Evolutionary conservation across 2,113 vertebrate genomes (phyloP).

Genomic region (Columbina picui): DNA sequence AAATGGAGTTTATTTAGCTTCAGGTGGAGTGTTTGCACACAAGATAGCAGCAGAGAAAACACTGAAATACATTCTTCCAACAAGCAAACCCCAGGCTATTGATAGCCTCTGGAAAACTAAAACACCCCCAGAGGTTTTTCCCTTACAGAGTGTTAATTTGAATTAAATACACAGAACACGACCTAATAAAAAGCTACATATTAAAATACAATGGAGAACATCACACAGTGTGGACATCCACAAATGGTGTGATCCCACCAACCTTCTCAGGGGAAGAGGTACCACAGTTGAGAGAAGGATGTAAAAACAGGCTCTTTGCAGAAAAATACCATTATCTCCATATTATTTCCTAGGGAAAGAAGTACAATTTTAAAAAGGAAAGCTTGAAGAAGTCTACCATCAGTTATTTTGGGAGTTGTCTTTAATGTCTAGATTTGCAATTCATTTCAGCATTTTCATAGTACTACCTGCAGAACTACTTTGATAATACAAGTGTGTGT

Average conservation of each 20-base stretch:
- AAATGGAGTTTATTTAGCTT: background rate
- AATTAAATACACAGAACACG: background rate
- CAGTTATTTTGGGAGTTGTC: background rate
- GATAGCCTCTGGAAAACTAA: background rate
- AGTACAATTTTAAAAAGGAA: background rate
- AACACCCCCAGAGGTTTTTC: background rate
- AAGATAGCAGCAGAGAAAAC: background rate
- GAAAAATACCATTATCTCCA: background rate
- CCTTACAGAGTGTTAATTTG: background rate
- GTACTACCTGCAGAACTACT: background rate
- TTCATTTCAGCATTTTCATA: background rate
- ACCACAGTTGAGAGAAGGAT: background rate
- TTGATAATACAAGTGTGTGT: background rate
- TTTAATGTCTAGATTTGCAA: constrained; percentile 22
- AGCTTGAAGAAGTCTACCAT: background rate
- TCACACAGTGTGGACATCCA: fast-evolving
- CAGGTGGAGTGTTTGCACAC: background rate
- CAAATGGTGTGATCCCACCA: background rate
- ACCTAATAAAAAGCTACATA: background rate
- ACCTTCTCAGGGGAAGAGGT: background rate
- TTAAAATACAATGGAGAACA: background rate
- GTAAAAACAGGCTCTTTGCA: background rate
- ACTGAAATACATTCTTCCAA: background rate
- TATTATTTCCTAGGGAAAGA: background rate
- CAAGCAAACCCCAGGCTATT: background rate